Evolutionary conservation across 2,888 invertebrate genomes (phyloP).

Genomic region (Acleris literana): DNA sequence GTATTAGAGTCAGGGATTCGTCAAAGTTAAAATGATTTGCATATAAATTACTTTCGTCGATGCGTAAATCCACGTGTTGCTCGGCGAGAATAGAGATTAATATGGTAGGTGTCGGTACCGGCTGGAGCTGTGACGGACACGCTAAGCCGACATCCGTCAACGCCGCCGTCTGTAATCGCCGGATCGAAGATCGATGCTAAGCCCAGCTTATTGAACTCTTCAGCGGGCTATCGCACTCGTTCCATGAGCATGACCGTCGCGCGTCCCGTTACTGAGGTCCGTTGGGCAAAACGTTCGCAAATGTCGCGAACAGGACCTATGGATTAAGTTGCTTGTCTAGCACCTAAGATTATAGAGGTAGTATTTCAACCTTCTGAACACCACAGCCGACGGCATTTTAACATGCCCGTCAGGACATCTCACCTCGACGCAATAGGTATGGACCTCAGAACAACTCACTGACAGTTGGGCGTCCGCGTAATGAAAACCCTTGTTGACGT

Average conservation of each 20-base stretch:
- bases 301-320: background rate
- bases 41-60: conserved; percentile 82
- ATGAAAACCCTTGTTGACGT: too few species aligned
- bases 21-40: conserved; percentile 80
- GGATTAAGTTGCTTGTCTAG: background rate
- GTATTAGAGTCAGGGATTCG: conserved; percentile 77
- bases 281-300: conserved; percentile 34
- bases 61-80: conserved; percentile 81
- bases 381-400: too few species aligned
- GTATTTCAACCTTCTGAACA: too few species aligned
- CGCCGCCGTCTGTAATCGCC: conserved; percentile 75
- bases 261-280: conserved; percentile 56
- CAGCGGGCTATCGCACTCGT: conserved; percentile 65
- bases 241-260: conserved; percentile 62
- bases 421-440: too few species aligned
- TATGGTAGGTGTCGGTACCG: conserved; percentile 73
- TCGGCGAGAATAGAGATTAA: conserved; percentile 79
- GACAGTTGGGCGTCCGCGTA: too few species aligned
- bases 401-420: too few species aligned
- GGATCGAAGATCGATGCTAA: conserved; percentile 81
- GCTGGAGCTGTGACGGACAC: conserved; percentile 70
- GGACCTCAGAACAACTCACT: too few species aligned
- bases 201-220: conserved; percentile 79
- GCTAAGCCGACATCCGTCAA: conserved; percentile 83
- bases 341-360: too few species aligned